Evolutionary conservation across 2,888 invertebrate genomes (phyloP).

Genomic region (Branchellion lobata): DNA sequence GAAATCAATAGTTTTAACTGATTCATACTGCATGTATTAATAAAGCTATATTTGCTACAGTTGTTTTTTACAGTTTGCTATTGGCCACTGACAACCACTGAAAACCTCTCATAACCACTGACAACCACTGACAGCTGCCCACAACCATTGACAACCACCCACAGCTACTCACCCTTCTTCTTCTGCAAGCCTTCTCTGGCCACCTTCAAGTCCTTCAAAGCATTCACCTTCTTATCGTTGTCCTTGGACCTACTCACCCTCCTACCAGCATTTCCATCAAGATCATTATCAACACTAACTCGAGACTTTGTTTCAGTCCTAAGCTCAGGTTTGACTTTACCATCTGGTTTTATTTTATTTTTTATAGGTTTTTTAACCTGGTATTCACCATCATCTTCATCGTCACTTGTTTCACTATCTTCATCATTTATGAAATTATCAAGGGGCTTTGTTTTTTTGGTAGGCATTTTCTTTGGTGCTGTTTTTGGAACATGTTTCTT

Average conservation of each 20-base stretch:
- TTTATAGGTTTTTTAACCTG: not conserved
- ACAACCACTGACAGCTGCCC: not conserved
- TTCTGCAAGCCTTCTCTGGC: constrained; percentile 78
- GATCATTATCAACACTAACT: not conserved
- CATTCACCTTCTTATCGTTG: constrained; percentile 75
- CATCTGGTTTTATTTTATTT: not conserved
- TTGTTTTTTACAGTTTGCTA: too few species aligned
- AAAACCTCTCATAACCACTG: not conserved
- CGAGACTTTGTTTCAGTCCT: not conserved
- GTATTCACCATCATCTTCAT: constrained; percentile 18
- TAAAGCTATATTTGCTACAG: too few species aligned
- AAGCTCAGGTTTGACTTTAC: not conserved
- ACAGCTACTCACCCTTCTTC: constrained; percentile 8
- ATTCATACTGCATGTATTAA: not conserved
- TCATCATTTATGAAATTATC: constrained; percentile 21
- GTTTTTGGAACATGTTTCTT: not conserved
- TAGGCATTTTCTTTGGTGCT: not conserved
- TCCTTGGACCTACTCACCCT: constrained; percentile 1
- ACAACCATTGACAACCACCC: not conserved
- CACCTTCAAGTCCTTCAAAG: constrained; percentile 86
- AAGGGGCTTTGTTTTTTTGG: not conserved
- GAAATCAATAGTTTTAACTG: too few species aligned
- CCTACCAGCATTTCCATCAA: not conserved
- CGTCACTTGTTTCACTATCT: not conserved
- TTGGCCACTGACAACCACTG: not conserved